Evolutionary conservation across 2,888 invertebrate species (phyloP), one percentile per base, ranked within the genome.

Genomic region (Plebejus argus): DNA sequence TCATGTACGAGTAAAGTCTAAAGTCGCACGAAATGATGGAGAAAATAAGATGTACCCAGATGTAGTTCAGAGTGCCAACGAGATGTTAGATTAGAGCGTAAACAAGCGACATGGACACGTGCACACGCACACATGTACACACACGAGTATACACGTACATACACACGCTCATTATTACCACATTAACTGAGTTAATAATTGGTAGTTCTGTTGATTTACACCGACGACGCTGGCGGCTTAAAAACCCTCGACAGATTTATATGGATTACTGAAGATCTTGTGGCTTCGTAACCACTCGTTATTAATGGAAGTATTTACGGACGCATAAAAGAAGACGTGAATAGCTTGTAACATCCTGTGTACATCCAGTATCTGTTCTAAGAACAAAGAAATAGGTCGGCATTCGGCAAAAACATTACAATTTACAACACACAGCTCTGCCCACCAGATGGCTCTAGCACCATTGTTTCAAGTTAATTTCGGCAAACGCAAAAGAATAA

Each of bases 101-200:
- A 87, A 86, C 86, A 86, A 85, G 85, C 84, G 80, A 80, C 81
- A 81, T 78, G 78, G 81, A 84, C 86, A 85, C 84, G 85, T 85
- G 85, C 83, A 82, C 77, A 20, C 45, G 28, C 74, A 20, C 72
- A 72, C 45, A 49, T 23, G 23, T 18, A 53, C 49, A 23, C 20
- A 23, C 45, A 18, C 28, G 15, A 15, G 23, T 23, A 66, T 23
- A 66, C 71, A 56, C 70, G n/a, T n/a, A 53, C 49, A 53, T 28
- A 56, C 70, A 28, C 7, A 12, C 70, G 35, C 77, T n/a, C 35
- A 53, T 76, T 76, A 76, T 58, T 58, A 76, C 33, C 75, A 76
- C 53, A 76, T 76, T 76, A 76, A 61, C 58, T 33, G 35, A 35
- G 56, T 56, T 76, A 76, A 76, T 76, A 76, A 76, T 76, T 76